Conservation (phyloP, 30 jellyfish, hydroid and myxozoan species). For the Hydra vulgaris region DNA sequence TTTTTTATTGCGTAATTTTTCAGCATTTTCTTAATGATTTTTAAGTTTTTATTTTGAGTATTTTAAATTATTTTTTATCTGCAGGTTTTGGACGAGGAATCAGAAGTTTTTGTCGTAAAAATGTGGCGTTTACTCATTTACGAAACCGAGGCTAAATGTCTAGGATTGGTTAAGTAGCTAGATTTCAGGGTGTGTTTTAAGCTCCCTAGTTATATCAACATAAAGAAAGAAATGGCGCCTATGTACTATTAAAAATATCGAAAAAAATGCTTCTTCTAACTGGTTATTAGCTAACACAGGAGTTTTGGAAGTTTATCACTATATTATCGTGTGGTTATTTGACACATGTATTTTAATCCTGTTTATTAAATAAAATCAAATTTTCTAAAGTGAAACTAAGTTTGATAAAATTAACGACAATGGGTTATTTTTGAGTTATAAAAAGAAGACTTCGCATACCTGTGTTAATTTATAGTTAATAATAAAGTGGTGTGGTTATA, state of each 20-base stretch:
- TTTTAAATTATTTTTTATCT: too few species aligned
- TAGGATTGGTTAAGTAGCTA: constrained; percentile 68
- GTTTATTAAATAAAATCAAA: neutral
- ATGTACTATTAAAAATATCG: neutral
- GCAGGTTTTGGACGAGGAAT: constrained; percentile 95
- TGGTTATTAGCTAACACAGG: too few species aligned
- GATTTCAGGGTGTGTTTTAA: neutral
- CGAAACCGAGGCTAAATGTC: constrained; percentile 94
- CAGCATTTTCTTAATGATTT: neutral
- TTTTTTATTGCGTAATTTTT: neutral
- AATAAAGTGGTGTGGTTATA: too few species aligned
- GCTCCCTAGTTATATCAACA: neutral
- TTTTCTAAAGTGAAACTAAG: neutral
- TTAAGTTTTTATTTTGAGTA: neutral
- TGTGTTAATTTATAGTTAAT: too few species aligned
- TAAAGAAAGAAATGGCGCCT: neutral
- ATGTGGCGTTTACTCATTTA: constrained; percentile 97
- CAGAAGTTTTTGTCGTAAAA: constrained; percentile 94
- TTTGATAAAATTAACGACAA: too few species aligned
- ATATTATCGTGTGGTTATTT: neutral
- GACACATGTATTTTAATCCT: neutral
- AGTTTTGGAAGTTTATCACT: neutral
- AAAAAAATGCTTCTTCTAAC: neutral
- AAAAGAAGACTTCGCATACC: too few species aligned
- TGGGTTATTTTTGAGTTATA: too few species aligned